These are phyloP conservation scores for Echiichthys vipera DNA, from an alignment of 2,797 vertebrate genomes.

Conservation along the genomic window DNA sequence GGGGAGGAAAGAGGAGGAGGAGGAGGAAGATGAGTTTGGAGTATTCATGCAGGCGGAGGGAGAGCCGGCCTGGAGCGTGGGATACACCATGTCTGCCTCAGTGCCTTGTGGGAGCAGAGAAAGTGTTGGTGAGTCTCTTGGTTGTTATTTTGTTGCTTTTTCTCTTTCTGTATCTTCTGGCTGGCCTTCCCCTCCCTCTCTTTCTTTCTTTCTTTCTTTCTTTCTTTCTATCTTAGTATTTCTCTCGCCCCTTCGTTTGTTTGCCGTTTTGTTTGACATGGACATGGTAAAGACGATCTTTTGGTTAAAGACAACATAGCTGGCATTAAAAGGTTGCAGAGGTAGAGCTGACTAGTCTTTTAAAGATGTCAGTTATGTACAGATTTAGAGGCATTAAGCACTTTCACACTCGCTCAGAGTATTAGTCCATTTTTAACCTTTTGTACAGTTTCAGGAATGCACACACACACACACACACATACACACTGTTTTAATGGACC, in stretches of 20 bases:
- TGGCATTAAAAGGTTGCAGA: conserved; percentile 17
- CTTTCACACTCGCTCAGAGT: conserved; percentile 3
- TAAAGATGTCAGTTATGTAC: not conserved
- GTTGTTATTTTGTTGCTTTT: conserved; percentile 17
- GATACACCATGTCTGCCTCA: conserved; percentile 66
- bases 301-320: conserved; percentile 1
- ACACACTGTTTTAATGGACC: conserved; percentile 9
- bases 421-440: conserved; percentile 47
- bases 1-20: conserved; percentile 37
- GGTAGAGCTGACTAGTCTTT: not conserved
- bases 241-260: not conserved
- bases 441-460: conserved; percentile 58
- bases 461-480: not conserved
- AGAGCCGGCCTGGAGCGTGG: conserved; percentile 70
- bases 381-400: not conserved
- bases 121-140: conserved; percentile 75
- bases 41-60: conserved; percentile 84
- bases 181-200: not conserved
- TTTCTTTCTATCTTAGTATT: not conserved
- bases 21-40: conserved; percentile 81
- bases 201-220: not conserved
- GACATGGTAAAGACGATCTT: not conserved
- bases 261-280: conserved; percentile 8
- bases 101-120: conserved; percentile 76
- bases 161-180: not conserved